A percentile compares a stretch with the other conserved stretches of the same genome.
phyloP scores from a whole-genome alignment of 2,888 invertebrate genomes.

The Steromphala cineraria region DNA sequence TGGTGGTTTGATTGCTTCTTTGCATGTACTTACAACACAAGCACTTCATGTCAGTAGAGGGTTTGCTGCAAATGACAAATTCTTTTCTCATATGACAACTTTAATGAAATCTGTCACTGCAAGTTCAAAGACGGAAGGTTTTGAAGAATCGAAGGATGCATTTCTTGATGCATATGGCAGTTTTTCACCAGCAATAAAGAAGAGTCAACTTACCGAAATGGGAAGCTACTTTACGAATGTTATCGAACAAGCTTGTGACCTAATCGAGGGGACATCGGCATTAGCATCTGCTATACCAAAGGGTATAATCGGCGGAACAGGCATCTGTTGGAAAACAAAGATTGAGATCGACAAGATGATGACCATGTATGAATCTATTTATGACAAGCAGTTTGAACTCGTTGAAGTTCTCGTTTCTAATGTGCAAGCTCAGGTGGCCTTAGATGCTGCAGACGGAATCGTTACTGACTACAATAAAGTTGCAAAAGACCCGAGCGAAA shows the following conservation, averaged over 20 bases:
- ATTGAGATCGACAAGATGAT: not conserved
- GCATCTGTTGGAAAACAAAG: not conserved
- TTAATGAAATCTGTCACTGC: not conserved
- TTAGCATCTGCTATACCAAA: not conserved
- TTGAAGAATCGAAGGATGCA: not conserved
- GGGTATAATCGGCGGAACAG: not conserved
- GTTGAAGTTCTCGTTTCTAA: not conserved
- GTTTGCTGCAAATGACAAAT: not conserved
- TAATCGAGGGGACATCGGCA: not conserved
- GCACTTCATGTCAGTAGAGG: not conserved
- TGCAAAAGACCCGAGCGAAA: not conserved
- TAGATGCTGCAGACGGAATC: not conserved
- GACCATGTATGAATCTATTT: not conserved
- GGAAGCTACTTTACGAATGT: not conserved
- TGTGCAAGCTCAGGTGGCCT: not conserved
- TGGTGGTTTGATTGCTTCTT: not conserved
- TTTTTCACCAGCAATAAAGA: not conserved
- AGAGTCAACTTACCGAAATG: not conserved
- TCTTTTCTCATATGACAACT: not conserved
- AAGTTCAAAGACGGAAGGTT: not conserved
- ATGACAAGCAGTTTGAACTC: conserved; percentile 2
- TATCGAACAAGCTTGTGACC: not conserved
- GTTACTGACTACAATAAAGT: not conserved
- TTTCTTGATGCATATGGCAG: not conserved
- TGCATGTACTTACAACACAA: not conserved